Percentiles rank a stretch among this genome's conserved stretches.
These are phyloP conservation scores for Idris sp. DNA, from an alignment of 1,140 invertebrate species.

Conservation along the genomic window DNA sequence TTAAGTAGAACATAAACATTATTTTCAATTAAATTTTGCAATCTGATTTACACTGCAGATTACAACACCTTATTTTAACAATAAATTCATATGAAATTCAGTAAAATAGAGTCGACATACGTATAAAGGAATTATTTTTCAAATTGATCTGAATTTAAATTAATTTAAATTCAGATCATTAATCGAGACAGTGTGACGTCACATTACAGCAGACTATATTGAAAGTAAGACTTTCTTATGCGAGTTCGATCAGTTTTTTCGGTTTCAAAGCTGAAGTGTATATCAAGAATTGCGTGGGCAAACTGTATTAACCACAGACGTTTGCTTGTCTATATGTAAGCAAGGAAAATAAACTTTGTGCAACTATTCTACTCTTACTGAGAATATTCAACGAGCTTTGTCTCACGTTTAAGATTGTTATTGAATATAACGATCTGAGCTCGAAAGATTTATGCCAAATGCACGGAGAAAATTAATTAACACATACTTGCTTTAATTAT, in stretches of 20 bases:
- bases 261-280: constrained; percentile 8
- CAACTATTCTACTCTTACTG: constrained; percentile 5
- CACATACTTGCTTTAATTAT: too few relatives aligned
- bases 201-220: constrained; percentile 33
- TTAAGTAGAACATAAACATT: constrained; percentile 10
- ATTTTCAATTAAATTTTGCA: neutral
- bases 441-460: neutral
- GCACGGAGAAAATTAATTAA: neutral
- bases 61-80: too few relatives aligned
- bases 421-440: too few relatives aligned
- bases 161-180: too few relatives aligned
- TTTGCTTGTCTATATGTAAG: constrained; percentile 16
- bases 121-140: neutral
- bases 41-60: too few relatives aligned
- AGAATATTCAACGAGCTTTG: constrained; percentile 18
- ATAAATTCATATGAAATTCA: too few relatives aligned
- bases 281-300: constrained; percentile 23
- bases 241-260: constrained; percentile 36
- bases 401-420: constrained; percentile 1
- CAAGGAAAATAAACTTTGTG: constrained; percentile 17
- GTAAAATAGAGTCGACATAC: too few relatives aligned
- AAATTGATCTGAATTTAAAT: too few relatives aligned
- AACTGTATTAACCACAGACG: constrained; percentile 43
- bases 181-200: constrained; percentile 27
- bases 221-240: constrained; percentile 53